Conservation (phyloP, 2,113 vertebrate genomes). For the Notechis scutatus region DNA sequence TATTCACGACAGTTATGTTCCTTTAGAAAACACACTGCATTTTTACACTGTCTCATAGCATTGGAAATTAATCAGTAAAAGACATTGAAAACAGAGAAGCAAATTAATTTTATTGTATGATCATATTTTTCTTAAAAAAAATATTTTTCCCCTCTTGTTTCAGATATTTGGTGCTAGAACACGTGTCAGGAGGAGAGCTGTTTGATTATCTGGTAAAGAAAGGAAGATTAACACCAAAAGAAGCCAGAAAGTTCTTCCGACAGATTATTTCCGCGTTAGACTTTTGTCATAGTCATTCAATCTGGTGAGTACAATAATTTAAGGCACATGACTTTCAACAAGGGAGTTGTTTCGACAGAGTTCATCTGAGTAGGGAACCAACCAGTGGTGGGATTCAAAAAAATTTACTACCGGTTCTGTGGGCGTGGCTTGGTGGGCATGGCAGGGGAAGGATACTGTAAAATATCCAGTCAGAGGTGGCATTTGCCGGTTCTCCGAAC, state of each 20-base stretch:
- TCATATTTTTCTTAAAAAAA: not conserved
- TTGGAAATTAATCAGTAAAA: not conserved
- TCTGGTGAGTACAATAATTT: constrained; percentile 82
- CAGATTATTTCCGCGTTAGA: constrained; percentile 99
- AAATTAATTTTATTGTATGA: not conserved
- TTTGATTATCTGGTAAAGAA: constrained; percentile 99
- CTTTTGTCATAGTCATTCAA: constrained; percentile 99
- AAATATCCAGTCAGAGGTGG: too few relatives aligned
- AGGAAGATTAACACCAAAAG: constrained; percentile 95
- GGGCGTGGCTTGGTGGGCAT: too few relatives aligned
- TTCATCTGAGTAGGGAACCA: not conserved
- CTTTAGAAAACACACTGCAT: not conserved
- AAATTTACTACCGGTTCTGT: too few relatives aligned
- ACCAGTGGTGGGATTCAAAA: not conserved
- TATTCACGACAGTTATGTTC: constrained; percentile 19
- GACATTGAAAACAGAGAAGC: not conserved
- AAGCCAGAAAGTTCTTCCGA: constrained; percentile 98
- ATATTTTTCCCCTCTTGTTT: constrained; percentile 27
- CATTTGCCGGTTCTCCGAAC: too few relatives aligned
- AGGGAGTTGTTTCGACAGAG: not conserved
- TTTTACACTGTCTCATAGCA: not conserved
- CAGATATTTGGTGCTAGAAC: constrained; percentile 98
- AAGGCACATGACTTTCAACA: not conserved
- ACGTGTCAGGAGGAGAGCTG: constrained; percentile 96
- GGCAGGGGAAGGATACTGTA: too few relatives aligned